Base-by-base conservation (phyloP, 2,113 vertebrate genomes). In the Poeciliopsis turrubarensis region DNA sequence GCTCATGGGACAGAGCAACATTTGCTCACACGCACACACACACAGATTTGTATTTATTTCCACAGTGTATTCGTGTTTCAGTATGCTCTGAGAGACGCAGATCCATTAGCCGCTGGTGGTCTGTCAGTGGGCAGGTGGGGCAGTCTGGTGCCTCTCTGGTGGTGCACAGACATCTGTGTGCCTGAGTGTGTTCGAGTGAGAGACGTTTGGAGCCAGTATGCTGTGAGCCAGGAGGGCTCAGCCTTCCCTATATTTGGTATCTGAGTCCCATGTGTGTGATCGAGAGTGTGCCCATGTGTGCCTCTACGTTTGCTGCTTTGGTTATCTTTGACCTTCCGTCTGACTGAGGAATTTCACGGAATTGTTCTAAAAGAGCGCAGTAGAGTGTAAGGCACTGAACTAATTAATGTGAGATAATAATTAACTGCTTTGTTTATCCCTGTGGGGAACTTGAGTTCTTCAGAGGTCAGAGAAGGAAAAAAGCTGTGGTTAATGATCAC, bases 311-410 rank as follows among this genome's bases (percentile, higher is more conserved):
- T 63, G 66, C 71, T 14, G 65, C 61, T 37, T 67, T 77, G 66
- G 25, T 79, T 41, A 15, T 70, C 64, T 77, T 61, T 79, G 70
- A 82, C 80, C 89, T 75, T 84, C 13, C 75, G 39, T 70, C 70
- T 71, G 19, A 77, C 32, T 90, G 83, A 89, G 86, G 81, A 81
- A 91, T 93, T 90, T 92, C 69, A 80, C 87, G 81, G 73, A 78
- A 75, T 44, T 6, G 25, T 79, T 70, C 70, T 79, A 86, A 73
- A 83, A 81, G 70, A 69, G 26, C 60, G 68, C 77, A 73, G 76
- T 62, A 19, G 73, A 78, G 70, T 37, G 11, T 72, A 77, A 83
- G 73, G 54, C 79, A 83, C 68, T 37, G 13, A 76, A 81, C 70
- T 70, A 80, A 63, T 80, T 70, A 83, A 68, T 72, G 65, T 77